These are phyloP conservation scores for Stictonetta naevosa DNA, from an alignment of 2,113 vertebrate species.

Conservation along the genomic window DNA sequence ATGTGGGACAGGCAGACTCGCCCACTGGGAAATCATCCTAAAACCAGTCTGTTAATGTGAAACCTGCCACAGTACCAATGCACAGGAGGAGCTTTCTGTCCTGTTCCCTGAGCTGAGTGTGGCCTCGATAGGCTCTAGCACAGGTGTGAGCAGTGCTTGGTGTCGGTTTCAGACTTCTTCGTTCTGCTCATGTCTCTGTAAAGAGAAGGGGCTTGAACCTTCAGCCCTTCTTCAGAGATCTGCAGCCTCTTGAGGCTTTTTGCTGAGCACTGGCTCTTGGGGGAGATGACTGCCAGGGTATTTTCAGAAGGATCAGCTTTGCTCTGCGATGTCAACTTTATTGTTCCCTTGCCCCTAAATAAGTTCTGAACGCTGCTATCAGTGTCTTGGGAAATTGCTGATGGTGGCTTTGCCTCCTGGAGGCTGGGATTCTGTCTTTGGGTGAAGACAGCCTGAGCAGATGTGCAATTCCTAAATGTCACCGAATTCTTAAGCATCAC, in stretches of 20 bases:
- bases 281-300: neutral
- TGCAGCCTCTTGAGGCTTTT: neutral
- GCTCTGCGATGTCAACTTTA: neutral
- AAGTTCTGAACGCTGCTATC: neutral
- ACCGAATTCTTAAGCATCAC: neutral
- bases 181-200: neutral
- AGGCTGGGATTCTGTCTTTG: neutral
- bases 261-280: neutral
- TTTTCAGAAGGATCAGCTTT: neutral
- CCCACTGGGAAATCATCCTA: neutral
- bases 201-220: neutral
- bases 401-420: neutral
- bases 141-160: no score
- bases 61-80: neutral
- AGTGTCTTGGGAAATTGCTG: neutral
- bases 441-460: neutral
- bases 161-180: neutral
- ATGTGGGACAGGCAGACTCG: slow-evolving; percentile 33
- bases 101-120: neutral
- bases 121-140: neutral
- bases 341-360: no score
- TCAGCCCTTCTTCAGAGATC: no score
- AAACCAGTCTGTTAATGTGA: neutral
- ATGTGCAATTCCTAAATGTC: neutral
- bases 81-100: neutral